Percentiles rank a stretch among this genome's conserved stretches.
Evolutionary conservation across 2,113 vertebrate genomes (phyloP).

Genomic region (Passer domesticus): DNA sequence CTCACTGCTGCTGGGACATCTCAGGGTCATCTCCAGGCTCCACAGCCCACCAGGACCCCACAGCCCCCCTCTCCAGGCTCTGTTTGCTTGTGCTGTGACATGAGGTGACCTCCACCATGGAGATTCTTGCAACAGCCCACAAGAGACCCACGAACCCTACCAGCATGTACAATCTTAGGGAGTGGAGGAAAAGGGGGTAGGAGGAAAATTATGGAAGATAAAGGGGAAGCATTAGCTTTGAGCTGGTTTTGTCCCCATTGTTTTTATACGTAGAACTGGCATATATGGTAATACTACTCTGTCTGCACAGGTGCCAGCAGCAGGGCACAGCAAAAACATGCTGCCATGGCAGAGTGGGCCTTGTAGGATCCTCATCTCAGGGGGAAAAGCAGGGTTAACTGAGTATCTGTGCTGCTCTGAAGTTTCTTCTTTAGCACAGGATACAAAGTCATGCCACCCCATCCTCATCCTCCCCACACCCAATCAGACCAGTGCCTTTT

Average conservation of each 20-base stretch:
- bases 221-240: not conserved
- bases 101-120: rapidly evolving
- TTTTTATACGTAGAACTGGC: not conserved
- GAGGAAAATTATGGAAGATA: not conserved
- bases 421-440: not conserved
- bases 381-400: not conserved
- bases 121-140: not conserved
- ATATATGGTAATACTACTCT: not conserved
- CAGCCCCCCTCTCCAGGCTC: not conserved
- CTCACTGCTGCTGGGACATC: not conserved
- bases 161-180: not conserved
- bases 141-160: not conserved
- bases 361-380: not conserved
- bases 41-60: not conserved
- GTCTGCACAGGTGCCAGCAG: not conserved
- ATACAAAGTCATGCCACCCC: not conserved
- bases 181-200: not conserved
- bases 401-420: not conserved
- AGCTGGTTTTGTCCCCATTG: not conserved
- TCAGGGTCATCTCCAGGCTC: not conserved
- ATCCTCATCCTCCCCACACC: not conserved
- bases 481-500: not conserved
- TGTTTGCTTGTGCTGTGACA: not conserved
- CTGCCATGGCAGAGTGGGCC: not conserved
- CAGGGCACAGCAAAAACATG: not conserved